Conservation (phyloP, 1,140 invertebrate species). For the Teleogryllus occipitalis region DNA sequence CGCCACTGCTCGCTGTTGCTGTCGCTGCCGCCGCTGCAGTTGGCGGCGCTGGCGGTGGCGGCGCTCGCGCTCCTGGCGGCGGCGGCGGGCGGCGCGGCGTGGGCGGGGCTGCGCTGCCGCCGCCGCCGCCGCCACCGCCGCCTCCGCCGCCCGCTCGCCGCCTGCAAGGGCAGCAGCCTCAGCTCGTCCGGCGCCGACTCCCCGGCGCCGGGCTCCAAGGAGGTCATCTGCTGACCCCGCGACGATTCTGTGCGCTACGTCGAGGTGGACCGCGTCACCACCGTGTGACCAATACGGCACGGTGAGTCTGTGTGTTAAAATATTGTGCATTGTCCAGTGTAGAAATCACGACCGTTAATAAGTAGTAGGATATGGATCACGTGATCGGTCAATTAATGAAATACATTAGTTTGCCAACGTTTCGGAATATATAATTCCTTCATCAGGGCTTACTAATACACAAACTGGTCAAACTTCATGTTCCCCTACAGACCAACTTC, state of each 20-base stretch:
- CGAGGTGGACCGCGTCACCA: conserved; percentile 79
- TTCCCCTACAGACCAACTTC: too few relatives aligned
- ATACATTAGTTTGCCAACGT: too few relatives aligned
- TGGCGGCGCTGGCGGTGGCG: conserved; percentile 29
- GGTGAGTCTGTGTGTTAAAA: background rate
- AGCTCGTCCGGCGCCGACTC: conserved; percentile 38
- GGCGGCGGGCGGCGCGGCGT: conserved; percentile 14
- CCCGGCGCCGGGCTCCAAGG: conserved; percentile 44
- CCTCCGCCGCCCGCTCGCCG: conserved; percentile 31
- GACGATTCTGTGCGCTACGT: conserved; percentile 86
- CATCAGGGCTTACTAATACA: too few relatives aligned
- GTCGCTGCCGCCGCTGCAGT: conserved; percentile 61
- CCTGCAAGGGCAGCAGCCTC: conserved; percentile 23
- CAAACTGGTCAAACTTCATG: too few relatives aligned
- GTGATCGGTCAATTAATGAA: too few relatives aligned
- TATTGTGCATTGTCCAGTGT: too few relatives aligned
- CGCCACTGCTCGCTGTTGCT: conserved; percentile 67
- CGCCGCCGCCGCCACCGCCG: conserved; percentile 37
- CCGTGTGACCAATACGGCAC: conserved; percentile 54
- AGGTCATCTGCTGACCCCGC: conserved; percentile 87
- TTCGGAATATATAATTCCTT: too few relatives aligned
- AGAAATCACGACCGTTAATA: too few relatives aligned
- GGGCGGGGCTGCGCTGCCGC: conserved; percentile 27
- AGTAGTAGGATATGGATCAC: too few relatives aligned
- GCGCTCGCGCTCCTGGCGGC: background rate